Evolutionary conservation across 2,888 invertebrate genomes (phyloP).

Genomic region (Congeria kusceri): DNA sequence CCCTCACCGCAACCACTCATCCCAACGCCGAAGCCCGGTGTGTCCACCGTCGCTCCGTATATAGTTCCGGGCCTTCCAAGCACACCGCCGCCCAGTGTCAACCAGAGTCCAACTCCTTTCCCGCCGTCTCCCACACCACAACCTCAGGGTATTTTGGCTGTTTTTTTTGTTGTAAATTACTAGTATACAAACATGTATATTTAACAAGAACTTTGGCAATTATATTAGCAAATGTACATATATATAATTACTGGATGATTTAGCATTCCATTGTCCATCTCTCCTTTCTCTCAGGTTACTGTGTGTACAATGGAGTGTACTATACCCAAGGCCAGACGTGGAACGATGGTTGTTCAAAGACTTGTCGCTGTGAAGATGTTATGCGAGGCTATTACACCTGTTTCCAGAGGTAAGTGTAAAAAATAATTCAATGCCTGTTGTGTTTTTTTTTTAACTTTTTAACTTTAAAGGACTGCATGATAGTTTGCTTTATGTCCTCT

Average conservation of each 20-base stretch:
- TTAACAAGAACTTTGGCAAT: too few relatives aligned
- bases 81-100: slow-evolving; percentile 54
- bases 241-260: too few relatives aligned
- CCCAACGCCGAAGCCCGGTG: slow-evolving; percentile 62
- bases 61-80: slow-evolving; percentile 50
- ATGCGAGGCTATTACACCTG: slow-evolving; percentile 66
- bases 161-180: background rate
- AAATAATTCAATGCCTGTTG: too few relatives aligned
- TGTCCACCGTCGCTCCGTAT: slow-evolving; percentile 58
- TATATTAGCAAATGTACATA: too few relatives aligned
- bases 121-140: slow-evolving; percentile 33
- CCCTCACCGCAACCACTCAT: slow-evolving; percentile 58
- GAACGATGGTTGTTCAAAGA: slow-evolving; percentile 73
- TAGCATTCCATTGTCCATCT: background rate
- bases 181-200: background rate
- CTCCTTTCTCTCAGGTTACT: slow-evolving; percentile 62
- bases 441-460: too few relatives aligned
- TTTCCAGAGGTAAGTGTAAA: slow-evolving; percentile 57
- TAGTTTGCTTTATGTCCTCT: too few relatives aligned
- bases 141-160: slow-evolving; percentile 29
- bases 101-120: slow-evolving; percentile 30
- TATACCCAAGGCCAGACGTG: slow-evolving; percentile 72
- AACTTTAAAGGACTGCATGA: too few relatives aligned
- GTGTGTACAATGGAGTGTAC: slow-evolving; percentile 73
- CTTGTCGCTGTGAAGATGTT: slow-evolving; percentile 73